Evolutionary conservation across 2,113 vertebrate species (phyloP), one percentile per base, ranked within the genome.

Genomic region (Microcebus lehilahytsara): DNA sequence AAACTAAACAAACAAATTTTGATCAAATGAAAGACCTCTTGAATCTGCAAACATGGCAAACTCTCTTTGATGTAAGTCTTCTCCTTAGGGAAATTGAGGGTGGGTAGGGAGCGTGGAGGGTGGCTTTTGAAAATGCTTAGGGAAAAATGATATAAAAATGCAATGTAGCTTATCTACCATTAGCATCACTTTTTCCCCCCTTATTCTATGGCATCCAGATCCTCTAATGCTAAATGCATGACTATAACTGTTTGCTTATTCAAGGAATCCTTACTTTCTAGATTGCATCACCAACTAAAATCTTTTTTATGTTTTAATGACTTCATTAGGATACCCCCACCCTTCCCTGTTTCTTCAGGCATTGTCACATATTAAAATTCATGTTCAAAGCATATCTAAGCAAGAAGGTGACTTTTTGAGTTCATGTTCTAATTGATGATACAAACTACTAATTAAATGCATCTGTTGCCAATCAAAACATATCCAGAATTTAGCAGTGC

Each of bases 391-490:
- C 60, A 95, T 96, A 98, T 97, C 90, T 98, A 97, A 98, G 91
- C 79, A 98, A 98, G 96, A 98, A 98, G 97, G 98, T 98, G 98
- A 98, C 97, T 98, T 98, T 96, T 97, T n/a, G 17, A 94, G 97
- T 98, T 98, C 98, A 96, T 97, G 96, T 98, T 97, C 89, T 98
- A 98, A 98, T 98, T 98, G 98, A 98, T 98, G 95, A 98, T 96
- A 97, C 95, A 98, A 96, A 97, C 89, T 98, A 93, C 97, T 98
- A 98, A 99, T 98, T 98, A 98, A 98, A 98, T 98, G 94, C 95
- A 98, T 97, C 96, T 98, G 96, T 96, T 97, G 96, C 96, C 97
- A 98, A 98, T 98, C 97, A 98, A 98, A 98, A 97, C 80, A 58
- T 91, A 98, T 94, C 94, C 91, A 95, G 77, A 98, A 97, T 95